Evolutionary conservation across 2,113 vertebrate genomes (phyloP).

Genomic region (Oncorhynchus kisutch): DNA sequence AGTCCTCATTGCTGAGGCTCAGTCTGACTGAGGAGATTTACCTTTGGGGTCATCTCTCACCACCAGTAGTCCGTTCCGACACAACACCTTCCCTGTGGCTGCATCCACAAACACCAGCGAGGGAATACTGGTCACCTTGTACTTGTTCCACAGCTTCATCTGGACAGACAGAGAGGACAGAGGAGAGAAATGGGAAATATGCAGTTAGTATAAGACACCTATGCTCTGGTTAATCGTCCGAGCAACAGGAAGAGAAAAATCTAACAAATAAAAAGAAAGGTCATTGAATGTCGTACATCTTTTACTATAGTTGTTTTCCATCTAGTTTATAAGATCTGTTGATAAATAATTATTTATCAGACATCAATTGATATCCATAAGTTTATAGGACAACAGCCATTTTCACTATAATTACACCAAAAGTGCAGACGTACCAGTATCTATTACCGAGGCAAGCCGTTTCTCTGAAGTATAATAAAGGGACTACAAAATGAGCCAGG

Average conservation of each 20-base stretch:
- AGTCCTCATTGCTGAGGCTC: background rate
- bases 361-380: no score
- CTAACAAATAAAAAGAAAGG: background rate
- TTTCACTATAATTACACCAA: background rate
- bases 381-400: background rate
- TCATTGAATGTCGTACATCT: no score
- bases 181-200: slow-evolving; percentile 5
- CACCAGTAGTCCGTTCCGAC: slow-evolving; percentile 92
- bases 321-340: background rate
- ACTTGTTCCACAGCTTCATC: slow-evolving; percentile 99
- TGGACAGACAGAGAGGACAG: slow-evolving; percentile 45
- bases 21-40: slow-evolving; percentile 44
- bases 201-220: background rate
- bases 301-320: no score
- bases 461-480: slow-evolving; percentile 39
- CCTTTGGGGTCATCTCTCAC: slow-evolving; percentile 97
- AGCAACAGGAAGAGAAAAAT: background rate
- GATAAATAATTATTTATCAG: no score
- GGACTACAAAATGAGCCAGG: slow-evolving; percentile 30
- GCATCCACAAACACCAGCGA: slow-evolving; percentile 97
- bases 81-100: slow-evolving; percentile 87
- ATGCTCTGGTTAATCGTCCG: background rate
- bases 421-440: background rate
- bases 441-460: background rate
- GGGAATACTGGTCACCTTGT: slow-evolving; percentile 96